phyloP scores from a whole-genome alignment of 2,888 invertebrate genomes.

The Erebia palarica region DNA sequence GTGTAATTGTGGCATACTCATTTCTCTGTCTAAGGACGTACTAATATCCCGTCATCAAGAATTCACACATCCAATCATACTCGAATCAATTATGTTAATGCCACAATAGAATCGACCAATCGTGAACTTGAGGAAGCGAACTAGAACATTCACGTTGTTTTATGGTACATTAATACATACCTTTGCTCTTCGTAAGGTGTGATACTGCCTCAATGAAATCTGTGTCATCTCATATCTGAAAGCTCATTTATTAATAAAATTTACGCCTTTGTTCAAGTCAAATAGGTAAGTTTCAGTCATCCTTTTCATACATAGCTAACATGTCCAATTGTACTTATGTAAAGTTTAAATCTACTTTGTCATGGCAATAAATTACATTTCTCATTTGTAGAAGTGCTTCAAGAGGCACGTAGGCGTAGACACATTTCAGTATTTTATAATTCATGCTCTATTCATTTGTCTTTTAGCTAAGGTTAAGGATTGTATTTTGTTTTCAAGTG shows the following conservation, averaged over 20 bases:
- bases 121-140: no score
- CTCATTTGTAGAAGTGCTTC: conserved; percentile 9
- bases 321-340: not conserved
- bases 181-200: not conserved
- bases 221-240: not conserved
- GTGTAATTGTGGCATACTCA: no score
- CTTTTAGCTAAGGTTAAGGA: not conserved
- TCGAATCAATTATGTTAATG: no score
- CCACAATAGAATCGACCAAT: no score
- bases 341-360: not conserved
- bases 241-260: not conserved
- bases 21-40: no score
- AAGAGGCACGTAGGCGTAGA: not conserved
- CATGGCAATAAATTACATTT: not conserved
- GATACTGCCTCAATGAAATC: not conserved
- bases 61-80: no score
- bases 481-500: not conserved
- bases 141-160: no score
- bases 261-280: no score
- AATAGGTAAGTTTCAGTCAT: no score
- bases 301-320: not conserved
- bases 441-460: not conserved
- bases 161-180: no score
- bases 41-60: no score
- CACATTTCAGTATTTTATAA: not conserved